Base-by-base conservation (phyloP, 2,113 vertebrate species). In the Periophthalmus modestus region DNA sequence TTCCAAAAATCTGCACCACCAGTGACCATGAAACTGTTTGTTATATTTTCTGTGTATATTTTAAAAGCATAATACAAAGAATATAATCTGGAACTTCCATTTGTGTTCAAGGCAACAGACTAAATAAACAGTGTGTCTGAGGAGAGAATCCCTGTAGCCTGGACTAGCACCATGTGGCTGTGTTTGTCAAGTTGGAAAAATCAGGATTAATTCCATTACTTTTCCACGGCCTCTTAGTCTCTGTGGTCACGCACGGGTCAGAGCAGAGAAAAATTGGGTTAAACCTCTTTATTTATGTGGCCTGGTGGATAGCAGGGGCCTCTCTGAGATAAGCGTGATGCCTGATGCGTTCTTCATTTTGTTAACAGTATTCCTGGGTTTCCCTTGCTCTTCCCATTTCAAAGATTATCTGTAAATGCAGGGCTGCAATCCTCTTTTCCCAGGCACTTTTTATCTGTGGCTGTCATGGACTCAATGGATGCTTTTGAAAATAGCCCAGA, bases 211-310 rank as follows among this genome's bases (percentile, higher is more conserved):
- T 83, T 81, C 70, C 55, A 73, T 85, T 70, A 78, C 68, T 70
- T 55, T 69, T 13, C 43, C 63, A 63, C 58, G 23, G 23, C 21
- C 28, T 28, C 58, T 74, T 7, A 21, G 73, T 78, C 9, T 18
- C 79, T 69, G 70, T 71, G 79, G 80, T 73, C 81, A 74, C 24
- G 24, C 78, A 36, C 4, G 70, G 62, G 73, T 71, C 72, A 74
- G 74, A 79, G 71, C n/a, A 4, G 14, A 46, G 77, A 90, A 81
- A 91, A 91, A 92, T 88, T 79, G 85, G 90, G 90, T 91, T 91
- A 91, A 90, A 88, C 89, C 89, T 90, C 87, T 89, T 91, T 88
- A 90, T 88, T 89, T 80, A 82, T 91, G 63, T 88, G 88, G 90
- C 85, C 86, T 62, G 85, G 81, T 80, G 85, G 82, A 72, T 70